These are phyloP conservation scores for Thera britannica DNA, from an alignment of 2,888 invertebrate species.

Conservation along the genomic window DNA sequence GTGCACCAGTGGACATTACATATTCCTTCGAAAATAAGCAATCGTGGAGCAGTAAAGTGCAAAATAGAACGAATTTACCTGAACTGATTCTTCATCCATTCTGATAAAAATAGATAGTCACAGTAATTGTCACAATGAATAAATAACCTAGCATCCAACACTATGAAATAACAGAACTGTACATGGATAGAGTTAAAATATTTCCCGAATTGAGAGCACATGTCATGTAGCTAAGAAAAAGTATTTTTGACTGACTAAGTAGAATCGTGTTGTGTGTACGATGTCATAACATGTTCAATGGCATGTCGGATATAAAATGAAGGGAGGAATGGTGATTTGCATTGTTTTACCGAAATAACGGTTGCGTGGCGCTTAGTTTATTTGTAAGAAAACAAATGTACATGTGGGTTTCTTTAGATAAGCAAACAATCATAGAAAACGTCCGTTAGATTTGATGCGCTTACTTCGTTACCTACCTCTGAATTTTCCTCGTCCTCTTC, in stretches of 20 bases:
- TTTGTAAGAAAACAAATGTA: conserved; percentile 9
- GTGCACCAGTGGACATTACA: too few species aligned
- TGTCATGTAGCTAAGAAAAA: conserved; percentile 58
- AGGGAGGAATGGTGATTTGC: conserved; percentile 57
- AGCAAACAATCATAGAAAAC: background rate
- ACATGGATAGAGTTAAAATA: background rate
- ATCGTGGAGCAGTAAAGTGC: background rate
- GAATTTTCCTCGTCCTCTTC: conserved; percentile 73
- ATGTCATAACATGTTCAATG: conserved; percentile 60
- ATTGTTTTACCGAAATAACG: conserved; percentile 50
- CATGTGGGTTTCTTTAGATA: background rate
- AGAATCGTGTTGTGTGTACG: conserved; percentile 49
- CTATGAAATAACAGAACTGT: background rate
- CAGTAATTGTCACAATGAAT: background rate
- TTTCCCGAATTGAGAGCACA: conserved; percentile 47
- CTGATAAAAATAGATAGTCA: conserved; percentile 1
- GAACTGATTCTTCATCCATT: conserved; percentile 52
- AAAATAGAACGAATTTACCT: conserved; percentile 35
- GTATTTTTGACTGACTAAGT: conserved; percentile 67
- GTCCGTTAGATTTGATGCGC: background rate
- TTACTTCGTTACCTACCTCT: conserved; percentile 70
- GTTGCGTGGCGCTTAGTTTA: conserved; percentile 58
- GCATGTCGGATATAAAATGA: conserved; percentile 61
- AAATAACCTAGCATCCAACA: background rate
- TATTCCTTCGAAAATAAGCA: background rate